Base-by-base conservation (phyloP, 2,888 invertebrate species). In the Cheilosia scutellata region DNA sequence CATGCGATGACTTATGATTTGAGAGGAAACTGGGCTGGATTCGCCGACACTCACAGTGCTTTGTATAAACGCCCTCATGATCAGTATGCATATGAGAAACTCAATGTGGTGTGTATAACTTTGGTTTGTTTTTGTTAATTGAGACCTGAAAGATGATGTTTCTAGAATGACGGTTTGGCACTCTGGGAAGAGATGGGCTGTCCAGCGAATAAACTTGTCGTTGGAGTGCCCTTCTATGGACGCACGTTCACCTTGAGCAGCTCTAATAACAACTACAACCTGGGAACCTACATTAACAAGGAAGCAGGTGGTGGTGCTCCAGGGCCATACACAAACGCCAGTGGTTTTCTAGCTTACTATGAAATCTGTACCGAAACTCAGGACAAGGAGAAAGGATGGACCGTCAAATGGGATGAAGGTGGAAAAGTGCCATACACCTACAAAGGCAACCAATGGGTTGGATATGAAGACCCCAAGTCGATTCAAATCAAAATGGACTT, bases 151-250 rank as follows among this genome's bases (percentile, higher is more conserved):
- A 40, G 1, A 0, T 25, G 4, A 11, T 9, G 3, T 77, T 74
- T 78, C 0, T 66, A 97, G 97, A 96, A 97, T 89, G 98, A 98
- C 89, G 98, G 98, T 33, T 93, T 97, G 16, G 94, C 95, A 79
- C 93, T 98, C 20, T 98, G 98, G 98, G 97, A 97, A 88, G 96
- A 97, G 88, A 96, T 96, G 93, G 98, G 98, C 2, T 97, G 98
- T 88, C 96, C 97, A 0, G 95, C 96, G 1, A 96, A 97, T 91
- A 97, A 97, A 92, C 93, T 98, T 47, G 95, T 98, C 0, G 97
- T 98, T 2, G 98, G 98, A 16, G 95, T 97, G 66, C 97, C 98
- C 0, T 97, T 97, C 93, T 98, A 98, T 91, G 98, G 97, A 0
- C 94, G 97, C 68, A 96, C 96, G 1, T 98, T 95, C 91, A 97